Conservation (phyloP, 2,888 invertebrate genomes). For the Mimachlamys varia region DNA sequence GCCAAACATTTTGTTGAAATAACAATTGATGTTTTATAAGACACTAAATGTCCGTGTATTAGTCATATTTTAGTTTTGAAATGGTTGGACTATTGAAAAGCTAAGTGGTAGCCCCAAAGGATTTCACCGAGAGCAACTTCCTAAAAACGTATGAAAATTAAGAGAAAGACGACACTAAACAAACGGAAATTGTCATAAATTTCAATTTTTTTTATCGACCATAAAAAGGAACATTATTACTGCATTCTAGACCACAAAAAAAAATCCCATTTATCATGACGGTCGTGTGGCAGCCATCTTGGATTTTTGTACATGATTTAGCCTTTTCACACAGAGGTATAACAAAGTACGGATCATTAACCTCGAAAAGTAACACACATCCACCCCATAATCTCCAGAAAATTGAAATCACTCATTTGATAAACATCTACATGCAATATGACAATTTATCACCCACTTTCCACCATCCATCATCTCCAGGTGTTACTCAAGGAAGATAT, state of each 20-base stretch:
- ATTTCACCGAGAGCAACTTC: background rate
- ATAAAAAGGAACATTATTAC: background rate
- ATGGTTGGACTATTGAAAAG: background rate
- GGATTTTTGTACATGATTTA: conserved; percentile 21
- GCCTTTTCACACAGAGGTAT: background rate
- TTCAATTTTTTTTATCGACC: background rate
- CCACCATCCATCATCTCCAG: conserved; percentile 16
- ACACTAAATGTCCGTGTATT: background rate
- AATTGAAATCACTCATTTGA: conserved; percentile 31
- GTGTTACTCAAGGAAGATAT: background rate
- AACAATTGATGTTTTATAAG: background rate
- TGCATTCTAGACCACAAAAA: background rate
- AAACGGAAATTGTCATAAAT: background rate
- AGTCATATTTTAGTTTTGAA: background rate
- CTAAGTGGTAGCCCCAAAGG: background rate
- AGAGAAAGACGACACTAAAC: background rate
- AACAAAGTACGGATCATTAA: conserved; percentile 1
- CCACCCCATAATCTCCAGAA: conserved; percentile 31
- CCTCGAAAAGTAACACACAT: background rate
- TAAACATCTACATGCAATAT: conserved; percentile 31
- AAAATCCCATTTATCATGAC: conserved; percentile 19
- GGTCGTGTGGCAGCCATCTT: conserved; percentile 22
- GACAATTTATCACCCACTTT: background rate
- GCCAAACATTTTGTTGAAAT: background rate
- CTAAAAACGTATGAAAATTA: background rate